These are phyloP conservation scores for Montipora capricornis DNA, from an alignment of 64 coral and sea anemone genomes.

Conservation along the genomic window DNA sequence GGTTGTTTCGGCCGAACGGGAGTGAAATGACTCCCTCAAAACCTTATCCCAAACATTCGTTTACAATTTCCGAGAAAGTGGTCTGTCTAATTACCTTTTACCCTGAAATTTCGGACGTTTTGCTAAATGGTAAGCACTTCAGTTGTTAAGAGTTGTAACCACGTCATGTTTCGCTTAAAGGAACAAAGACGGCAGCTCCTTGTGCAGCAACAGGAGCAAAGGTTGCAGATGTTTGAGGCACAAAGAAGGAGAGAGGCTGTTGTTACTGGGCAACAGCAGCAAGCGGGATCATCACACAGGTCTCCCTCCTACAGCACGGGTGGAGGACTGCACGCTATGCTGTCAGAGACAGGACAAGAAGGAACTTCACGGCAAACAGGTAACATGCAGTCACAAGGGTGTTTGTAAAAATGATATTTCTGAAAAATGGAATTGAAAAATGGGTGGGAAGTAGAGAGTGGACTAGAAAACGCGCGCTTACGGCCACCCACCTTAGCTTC, in stretches of 20 bases:
- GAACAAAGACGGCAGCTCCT: constrained; percentile 67
- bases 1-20: too few relatives aligned
- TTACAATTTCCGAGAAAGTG: too few relatives aligned
- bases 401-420: not conserved
- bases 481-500: too few relatives aligned
- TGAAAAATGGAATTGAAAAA: too few relatives aligned
- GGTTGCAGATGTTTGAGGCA: constrained; percentile 49
- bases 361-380: constrained; percentile 36
- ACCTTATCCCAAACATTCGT: too few relatives aligned
- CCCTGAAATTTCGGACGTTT: too few relatives aligned
- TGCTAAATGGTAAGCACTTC: too few relatives aligned
- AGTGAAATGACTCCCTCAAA: too few relatives aligned
- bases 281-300: not conserved
- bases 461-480: too few relatives aligned
- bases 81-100: too few relatives aligned
- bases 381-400: not conserved
- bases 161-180: not conserved
- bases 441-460: too few relatives aligned
- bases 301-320: not conserved
- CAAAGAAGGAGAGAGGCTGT: constrained; percentile 12
- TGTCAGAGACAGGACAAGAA: not conserved
- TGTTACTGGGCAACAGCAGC: not conserved
- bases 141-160: not conserved
- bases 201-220: constrained; percentile 70
- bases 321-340: constrained; percentile 23